These are phyloP conservation scores for Marmota monax DNA, from an alignment of 2,113 vertebrate genomes.

Conservation along the genomic window DNA sequence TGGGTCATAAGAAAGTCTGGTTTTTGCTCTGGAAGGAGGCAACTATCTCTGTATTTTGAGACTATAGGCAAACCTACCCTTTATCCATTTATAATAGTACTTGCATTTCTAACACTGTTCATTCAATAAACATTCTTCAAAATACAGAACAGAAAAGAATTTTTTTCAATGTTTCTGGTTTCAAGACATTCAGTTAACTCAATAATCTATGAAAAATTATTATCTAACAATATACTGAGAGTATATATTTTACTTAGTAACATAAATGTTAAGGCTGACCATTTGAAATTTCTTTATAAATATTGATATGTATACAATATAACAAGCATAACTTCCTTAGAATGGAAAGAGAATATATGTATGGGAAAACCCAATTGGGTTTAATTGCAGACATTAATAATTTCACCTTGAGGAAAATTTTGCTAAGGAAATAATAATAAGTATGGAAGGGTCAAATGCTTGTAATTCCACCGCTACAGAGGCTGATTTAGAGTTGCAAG, in stretches of 20 bases:
- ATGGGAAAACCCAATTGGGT: background rate
- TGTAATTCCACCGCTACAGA: background rate
- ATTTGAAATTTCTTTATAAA: background rate
- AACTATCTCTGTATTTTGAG: background rate
- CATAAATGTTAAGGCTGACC: background rate
- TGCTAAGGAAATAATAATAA: background rate
- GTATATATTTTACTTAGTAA: background rate
- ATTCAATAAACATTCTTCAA: background rate
- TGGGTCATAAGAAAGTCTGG: accelerated
- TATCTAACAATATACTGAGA: background rate
- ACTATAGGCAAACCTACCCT: background rate
- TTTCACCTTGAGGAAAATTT: background rate
- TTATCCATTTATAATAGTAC: background rate
- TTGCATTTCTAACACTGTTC: background rate
- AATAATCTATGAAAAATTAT: background rate
- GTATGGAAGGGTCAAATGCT: background rate
- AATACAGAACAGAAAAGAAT: background rate
- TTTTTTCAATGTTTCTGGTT: background rate
- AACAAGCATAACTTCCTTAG: background rate
- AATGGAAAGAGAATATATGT: background rate
- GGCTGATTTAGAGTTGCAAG: background rate
- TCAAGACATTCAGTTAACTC: background rate
- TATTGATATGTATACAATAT: background rate
- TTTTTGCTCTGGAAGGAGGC: background rate
- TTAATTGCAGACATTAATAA: background rate